These are phyloP conservation scores for Meandrina meandrites DNA, from an alignment of 92 coral and sea anemone genomes.

Conservation along the genomic window DNA sequence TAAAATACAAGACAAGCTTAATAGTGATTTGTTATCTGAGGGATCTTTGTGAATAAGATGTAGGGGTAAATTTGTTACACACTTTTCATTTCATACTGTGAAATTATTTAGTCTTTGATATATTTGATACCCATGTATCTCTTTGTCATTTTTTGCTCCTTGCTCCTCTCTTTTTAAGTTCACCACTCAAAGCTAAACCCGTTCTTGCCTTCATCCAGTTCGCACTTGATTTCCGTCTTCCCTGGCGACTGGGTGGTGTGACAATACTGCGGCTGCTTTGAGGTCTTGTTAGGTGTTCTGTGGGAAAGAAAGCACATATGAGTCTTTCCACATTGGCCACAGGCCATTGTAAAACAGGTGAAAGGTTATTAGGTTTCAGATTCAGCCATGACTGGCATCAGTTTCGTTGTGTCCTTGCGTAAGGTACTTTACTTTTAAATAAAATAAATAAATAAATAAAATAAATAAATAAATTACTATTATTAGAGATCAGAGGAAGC, in stretches of 20 bases:
- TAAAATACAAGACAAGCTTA: not conserved
- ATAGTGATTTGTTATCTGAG: not conserved
- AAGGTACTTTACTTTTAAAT: too few relatives aligned
- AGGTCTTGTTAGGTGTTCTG: constrained; percentile 77
- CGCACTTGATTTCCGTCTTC: constrained; percentile 68
- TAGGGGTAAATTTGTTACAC: not conserved
- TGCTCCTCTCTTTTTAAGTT: constrained; percentile 49
- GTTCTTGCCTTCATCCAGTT: constrained; percentile 78
- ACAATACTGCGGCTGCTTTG: constrained; percentile 69
- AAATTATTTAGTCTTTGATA: not conserved
- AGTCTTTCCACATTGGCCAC: not conserved
- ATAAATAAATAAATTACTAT: too few relatives aligned
- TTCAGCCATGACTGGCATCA: too few relatives aligned
- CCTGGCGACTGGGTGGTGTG: constrained; percentile 72
- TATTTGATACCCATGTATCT: not conserved
- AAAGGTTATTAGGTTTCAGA: not conserved
- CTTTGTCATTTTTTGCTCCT: constrained; percentile 33
- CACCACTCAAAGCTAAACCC: constrained; percentile 61
- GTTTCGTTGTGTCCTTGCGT: not conserved
- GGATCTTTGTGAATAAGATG: not conserved
- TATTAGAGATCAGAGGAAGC: too few relatives aligned
- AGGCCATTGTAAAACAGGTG: not conserved
- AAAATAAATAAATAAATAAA: too few relatives aligned
- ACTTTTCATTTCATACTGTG: not conserved
- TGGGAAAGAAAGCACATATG: not conserved